Evolutionary conservation across 2,888 invertebrate genomes (phyloP), one percentile per base, ranked within the genome.

Genomic region (Xestia xanthographa): DNA sequence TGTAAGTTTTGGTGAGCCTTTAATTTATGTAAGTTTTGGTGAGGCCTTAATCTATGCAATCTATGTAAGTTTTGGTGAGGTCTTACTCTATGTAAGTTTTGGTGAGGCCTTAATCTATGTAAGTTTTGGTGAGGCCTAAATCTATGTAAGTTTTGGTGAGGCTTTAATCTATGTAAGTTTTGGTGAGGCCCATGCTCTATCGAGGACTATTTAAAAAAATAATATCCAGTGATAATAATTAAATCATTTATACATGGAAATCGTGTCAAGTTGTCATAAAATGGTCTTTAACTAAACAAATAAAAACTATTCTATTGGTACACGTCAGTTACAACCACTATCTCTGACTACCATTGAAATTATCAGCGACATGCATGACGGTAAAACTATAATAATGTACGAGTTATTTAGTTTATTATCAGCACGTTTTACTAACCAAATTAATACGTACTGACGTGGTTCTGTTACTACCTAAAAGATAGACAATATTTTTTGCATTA

Each of bases 251-350:
- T 9, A 20, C 43, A 69, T 34, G 22, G 0, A 71, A 26, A 43
- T 50, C 29, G 58, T 58, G 58, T 58, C 9, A 53, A 5, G 17
- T 17, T 17, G 17, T 45, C 17, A 17, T 29, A 20, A 29, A 58
- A 58, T 8, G 8, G 14, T 56, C 56, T 26, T 26, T 26, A 43
- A n/a, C 20, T 3, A 71, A 14, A 56, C 20, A 56, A 38, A 43
- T 5, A 41, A 63, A 78, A 65, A 29, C 41, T 48, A 29, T 77
- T 65, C 58, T 38, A 48, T 79, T 60, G 84, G 58, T 20, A 75
- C 63, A 84, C 84, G 70, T 67, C 48, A 82, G 34, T 29, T 20
- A 11, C 12, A n/a, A n/a, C 56, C 79, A 53, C 69, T 83, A 78
- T 83, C 83, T 78, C 65, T 41, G 26, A 6, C 38, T 34, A 48